Percentiles rank a stretch among this genome's conserved stretches.
These are phyloP conservation scores for Agonopterix arenella DNA, from an alignment of 2,888 invertebrate species.

Conservation along the genomic window DNA sequence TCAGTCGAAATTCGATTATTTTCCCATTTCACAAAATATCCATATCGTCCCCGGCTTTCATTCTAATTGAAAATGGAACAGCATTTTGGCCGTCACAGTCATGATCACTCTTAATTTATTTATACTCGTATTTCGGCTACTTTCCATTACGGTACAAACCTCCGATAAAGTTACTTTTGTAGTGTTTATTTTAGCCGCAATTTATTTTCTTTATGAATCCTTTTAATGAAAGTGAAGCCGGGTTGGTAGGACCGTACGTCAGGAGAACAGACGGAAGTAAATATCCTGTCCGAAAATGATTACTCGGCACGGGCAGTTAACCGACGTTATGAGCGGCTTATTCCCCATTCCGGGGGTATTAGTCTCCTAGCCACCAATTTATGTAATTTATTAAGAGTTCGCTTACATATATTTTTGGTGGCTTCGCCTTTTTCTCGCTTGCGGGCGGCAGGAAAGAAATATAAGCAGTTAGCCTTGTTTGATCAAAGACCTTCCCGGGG, in stretches of 20 bases:
- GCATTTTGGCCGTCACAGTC: constrained; percentile 45
- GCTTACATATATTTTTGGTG: constrained; percentile 53
- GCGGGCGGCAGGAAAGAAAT: constrained; percentile 44
- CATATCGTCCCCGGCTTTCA: constrained; percentile 72
- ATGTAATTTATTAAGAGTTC: constrained; percentile 73
- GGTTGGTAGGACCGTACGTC: constrained; percentile 30
- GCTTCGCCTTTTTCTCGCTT: constrained; percentile 58
- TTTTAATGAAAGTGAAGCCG: constrained; percentile 51
- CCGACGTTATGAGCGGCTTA: constrained; percentile 66
- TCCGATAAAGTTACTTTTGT: neutral
- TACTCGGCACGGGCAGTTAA: constrained; percentile 67
- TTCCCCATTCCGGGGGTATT: constrained; percentile 70
- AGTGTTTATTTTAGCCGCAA: constrained; percentile 16
- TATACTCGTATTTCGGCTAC: constrained; percentile 32
- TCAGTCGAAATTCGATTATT: constrained; percentile 75
- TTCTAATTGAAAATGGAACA: constrained; percentile 68
- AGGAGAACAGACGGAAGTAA: constrained; percentile 64
- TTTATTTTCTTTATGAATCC: constrained; percentile 15
- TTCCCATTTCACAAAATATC: constrained; percentile 75
- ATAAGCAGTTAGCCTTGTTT: constrained; percentile 52
- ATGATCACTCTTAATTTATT: constrained; percentile 57
- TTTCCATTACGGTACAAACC: constrained; percentile 14
- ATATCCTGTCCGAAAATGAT: constrained; percentile 72
- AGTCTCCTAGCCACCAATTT: constrained; percentile 68
- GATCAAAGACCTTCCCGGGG: constrained; percentile 67